Percentiles rank a stretch among this genome's conserved stretches.
These are phyloP conservation scores for Pemphigus obesinymphae DNA, from an alignment of 1,140 invertebrate species.

Conservation along the genomic window DNA sequence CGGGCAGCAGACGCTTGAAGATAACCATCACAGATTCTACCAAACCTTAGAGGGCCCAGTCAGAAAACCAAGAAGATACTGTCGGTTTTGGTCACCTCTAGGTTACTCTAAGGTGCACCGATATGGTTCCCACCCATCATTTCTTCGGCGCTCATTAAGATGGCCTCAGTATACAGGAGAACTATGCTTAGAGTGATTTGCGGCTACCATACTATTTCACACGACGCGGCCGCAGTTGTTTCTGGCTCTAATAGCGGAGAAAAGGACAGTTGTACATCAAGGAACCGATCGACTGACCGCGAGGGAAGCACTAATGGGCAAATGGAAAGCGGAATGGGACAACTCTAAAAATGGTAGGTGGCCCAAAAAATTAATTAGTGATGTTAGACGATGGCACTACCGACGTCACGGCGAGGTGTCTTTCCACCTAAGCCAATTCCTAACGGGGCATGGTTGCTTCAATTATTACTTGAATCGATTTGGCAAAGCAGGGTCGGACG, in stretches of 20 bases:
- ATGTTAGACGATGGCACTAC: background rate
- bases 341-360: background rate
- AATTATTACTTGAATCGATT: too few relatives aligned
- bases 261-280: background rate
- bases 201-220: too few relatives aligned
- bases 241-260: background rate
- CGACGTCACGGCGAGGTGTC: background rate
- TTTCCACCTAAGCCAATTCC: background rate
- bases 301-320: rapidly evolving
- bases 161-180: background rate
- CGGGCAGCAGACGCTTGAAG: background rate
- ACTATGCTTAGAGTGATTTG: background rate
- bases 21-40: background rate
- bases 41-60: background rate
- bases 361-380: background rate
- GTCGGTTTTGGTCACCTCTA: background rate
- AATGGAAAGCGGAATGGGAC: background rate
- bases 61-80: background rate
- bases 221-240: too few relatives aligned
- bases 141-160: background rate
- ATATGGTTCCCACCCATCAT: background rate
- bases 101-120: background rate
- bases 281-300: background rate
- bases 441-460: too few relatives aligned
- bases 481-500: too few relatives aligned